Evolutionary conservation across 2,888 invertebrate genomes (phyloP).

Genomic region (Philaethria dido): DNA sequence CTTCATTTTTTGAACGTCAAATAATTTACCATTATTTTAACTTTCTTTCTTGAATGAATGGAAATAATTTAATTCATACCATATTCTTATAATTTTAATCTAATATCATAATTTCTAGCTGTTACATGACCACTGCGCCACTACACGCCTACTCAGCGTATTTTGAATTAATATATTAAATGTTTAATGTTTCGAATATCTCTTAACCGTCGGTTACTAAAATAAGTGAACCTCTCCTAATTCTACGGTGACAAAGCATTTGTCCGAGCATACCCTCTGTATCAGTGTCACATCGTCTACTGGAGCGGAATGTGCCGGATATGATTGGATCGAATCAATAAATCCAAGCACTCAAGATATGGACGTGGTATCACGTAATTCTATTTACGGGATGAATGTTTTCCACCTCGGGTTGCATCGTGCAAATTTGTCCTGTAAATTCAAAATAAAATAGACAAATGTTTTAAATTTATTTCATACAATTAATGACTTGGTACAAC

Average conservation of each 20-base stretch:
- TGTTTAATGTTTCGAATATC: neutral
- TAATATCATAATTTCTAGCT: too few relatives aligned
- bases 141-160: too few relatives aligned
- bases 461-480: too few relatives aligned
- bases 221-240: neutral
- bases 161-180: neutral
- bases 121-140: too few relatives aligned
- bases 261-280: constrained; percentile 5
- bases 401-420: constrained; percentile 39
- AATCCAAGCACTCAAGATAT: constrained; percentile 43
- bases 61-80: too few relatives aligned
- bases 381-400: constrained; percentile 43
- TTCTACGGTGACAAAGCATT: neutral
- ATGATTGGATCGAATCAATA: constrained; percentile 48
- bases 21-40: too few relatives aligned
- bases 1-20: too few relatives aligned
- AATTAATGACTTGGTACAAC: too few relatives aligned
- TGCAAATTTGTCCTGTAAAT: constrained; percentile 10
- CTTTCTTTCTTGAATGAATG: too few relatives aligned
- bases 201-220: neutral
- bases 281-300: constrained; percentile 30
- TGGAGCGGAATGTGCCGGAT: constrained; percentile 43
- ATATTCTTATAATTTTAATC: too few relatives aligned
- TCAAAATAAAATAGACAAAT: neutral
- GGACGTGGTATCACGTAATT: constrained; percentile 43